Conservation (phyloP, 2,797 vertebrate species). For the Morelia viridis region DNA sequence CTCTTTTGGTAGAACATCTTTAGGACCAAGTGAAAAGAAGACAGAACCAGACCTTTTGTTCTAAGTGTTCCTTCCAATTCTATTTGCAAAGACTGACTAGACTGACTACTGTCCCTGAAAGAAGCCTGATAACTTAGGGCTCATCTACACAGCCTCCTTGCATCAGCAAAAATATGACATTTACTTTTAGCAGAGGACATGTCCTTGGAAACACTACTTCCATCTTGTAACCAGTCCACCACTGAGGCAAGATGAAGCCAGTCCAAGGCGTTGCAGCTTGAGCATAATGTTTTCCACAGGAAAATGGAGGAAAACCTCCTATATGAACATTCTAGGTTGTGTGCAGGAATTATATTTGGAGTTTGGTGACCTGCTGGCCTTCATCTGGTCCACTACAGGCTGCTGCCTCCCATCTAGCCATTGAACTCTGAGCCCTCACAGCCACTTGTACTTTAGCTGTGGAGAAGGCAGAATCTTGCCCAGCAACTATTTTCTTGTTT, state of each 20-base stretch:
- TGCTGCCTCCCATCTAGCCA: neutral
- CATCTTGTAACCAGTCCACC: neutral
- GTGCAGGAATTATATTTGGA: neutral
- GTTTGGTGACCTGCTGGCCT: neutral
- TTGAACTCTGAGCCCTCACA: neutral
- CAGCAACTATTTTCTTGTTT: neutral
- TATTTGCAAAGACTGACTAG: neutral
- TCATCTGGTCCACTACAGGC: neutral
- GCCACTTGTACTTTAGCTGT: neutral
- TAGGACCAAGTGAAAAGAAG: neutral
- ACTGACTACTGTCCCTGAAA: neutral
- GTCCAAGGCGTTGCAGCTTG: neutral
- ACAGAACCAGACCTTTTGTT: neutral
- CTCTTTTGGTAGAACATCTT: neutral
- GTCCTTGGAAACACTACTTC: neutral
- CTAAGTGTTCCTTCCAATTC: neutral
- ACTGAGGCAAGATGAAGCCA: neutral
- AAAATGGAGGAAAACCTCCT: neutral
- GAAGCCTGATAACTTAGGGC: neutral
- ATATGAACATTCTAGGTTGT: neutral
- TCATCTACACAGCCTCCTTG: neutral
- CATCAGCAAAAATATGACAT: neutral
- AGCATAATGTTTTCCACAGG: neutral
- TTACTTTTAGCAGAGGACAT: neutral
- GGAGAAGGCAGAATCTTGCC: neutral